Evolutionary conservation across 1,140 invertebrate genomes (phyloP).

Genomic region (Pseudomyrmex concolor): DNA sequence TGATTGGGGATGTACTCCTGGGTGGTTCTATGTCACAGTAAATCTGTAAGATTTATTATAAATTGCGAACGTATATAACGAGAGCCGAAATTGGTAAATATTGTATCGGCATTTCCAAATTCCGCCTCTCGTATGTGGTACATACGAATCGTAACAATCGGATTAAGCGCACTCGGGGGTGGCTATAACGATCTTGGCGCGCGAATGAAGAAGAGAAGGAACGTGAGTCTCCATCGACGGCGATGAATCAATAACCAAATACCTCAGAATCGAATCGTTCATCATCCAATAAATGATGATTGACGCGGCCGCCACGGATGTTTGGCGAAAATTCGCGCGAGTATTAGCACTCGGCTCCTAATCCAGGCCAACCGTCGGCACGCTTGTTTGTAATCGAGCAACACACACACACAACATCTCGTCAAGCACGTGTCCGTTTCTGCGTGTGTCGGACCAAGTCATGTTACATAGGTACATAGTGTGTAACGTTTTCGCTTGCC

Average conservation of each 20-base stretch:
- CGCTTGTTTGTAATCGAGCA: constrained; percentile 38
- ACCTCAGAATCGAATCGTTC: background rate
- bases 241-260: constrained; percentile 46
- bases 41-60: too few species aligned
- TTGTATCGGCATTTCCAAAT: constrained; percentile 13
- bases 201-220: background rate
- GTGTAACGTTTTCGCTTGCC: constrained; percentile 18
- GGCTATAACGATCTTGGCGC: too few species aligned
- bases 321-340: constrained; percentile 24
- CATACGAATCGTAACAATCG: background rate
- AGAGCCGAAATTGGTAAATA: constrained; percentile 28
- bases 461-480: background rate
- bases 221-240: constrained; percentile 21
- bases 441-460: constrained; percentile 26
- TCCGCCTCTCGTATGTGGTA: background rate
- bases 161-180: background rate
- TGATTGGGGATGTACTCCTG: too few species aligned
- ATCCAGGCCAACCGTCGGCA: constrained; percentile 16
- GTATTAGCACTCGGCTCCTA: constrained; percentile 31
- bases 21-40: too few species aligned
- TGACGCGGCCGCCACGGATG: constrained; percentile 15
- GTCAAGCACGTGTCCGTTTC: constrained; percentile 33
- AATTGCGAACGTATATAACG: background rate
- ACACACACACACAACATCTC: background rate
- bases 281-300: constrained; percentile 49